A percentile compares a stretch with the other conserved stretches of the same genome.
phyloP scores from a whole-genome alignment of 1,140 invertebrate species.

The Drosophila ohnishii region DNA sequence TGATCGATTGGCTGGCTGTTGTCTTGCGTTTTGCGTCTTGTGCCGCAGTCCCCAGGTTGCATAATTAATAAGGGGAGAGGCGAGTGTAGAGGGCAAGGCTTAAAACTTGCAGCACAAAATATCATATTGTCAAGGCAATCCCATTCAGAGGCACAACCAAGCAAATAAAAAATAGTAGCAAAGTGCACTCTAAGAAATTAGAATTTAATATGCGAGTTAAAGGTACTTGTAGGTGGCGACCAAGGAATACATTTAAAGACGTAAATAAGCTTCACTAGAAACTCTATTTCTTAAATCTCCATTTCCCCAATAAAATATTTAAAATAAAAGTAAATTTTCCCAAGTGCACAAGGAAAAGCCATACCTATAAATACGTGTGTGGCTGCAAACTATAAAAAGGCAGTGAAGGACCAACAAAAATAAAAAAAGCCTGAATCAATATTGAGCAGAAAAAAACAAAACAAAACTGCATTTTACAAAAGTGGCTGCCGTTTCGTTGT shows the following conservation, averaged over 20 bases:
- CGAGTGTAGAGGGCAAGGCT: conserved; percentile 30
- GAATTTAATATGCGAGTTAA: neutral
- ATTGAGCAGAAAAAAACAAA: conserved; percentile 25
- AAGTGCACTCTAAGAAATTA: conserved; percentile 11
- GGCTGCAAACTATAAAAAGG: conserved; percentile 13
- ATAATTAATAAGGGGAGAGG: conserved; percentile 69
- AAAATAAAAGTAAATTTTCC: neutral
- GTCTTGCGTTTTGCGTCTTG: conserved; percentile 41
- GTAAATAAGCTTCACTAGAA: too few relatives aligned
- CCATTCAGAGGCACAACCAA: neutral
- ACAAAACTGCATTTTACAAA: conserved; percentile 45
- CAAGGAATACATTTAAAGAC: neutral
- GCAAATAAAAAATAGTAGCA: conserved; percentile 12
- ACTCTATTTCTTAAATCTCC: neutral
- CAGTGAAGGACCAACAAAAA: conserved; percentile 21
- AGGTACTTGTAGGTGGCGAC: too few relatives aligned
- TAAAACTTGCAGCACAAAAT: conserved; percentile 54
- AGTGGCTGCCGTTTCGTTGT: conserved; percentile 40
- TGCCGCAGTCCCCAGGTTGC: conserved; percentile 53
- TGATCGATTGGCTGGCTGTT: conserved; percentile 64
- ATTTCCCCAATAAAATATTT: neutral
- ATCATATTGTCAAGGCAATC: conserved; percentile 66
- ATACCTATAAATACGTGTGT: conserved; percentile 42
- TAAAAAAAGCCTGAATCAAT: conserved; percentile 56
- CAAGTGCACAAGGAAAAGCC: conserved; percentile 44